A percentile compares a stretch with the other conserved stretches of the same genome.
Evolutionary conservation across 1,140 invertebrate genomes (phyloP).

Genomic region (Oreohelix idahoensis): DNA sequence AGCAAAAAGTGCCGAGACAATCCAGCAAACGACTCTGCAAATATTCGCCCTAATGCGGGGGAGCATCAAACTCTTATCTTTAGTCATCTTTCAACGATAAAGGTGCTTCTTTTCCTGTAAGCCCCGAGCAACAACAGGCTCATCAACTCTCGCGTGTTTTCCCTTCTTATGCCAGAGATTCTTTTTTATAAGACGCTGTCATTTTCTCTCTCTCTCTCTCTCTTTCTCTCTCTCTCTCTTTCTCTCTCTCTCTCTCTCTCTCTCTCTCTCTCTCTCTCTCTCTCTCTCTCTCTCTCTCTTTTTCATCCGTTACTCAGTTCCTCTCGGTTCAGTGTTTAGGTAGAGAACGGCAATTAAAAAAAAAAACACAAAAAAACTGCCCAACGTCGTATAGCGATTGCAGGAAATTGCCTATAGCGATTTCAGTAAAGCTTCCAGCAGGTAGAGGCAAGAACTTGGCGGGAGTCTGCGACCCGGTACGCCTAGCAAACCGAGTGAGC

Average conservation of each 20-base stretch:
- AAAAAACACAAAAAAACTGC: too few species aligned
- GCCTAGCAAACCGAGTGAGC: neutral
- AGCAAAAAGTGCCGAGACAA: constrained; percentile 14
- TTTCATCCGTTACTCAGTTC: too few species aligned
- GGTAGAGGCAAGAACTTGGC: neutral
- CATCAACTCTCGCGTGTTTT: too few species aligned
- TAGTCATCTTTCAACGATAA: neutral
- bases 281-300: neutral
- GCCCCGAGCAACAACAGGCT: neutral
- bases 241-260: neutral
- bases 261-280: neutral
- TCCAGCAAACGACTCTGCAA: neutral
- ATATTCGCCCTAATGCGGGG: neutral
- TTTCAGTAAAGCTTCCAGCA: neutral
- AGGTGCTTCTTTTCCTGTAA: neutral
- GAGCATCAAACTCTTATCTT: neutral
- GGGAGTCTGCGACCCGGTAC: neutral
- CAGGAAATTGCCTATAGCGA: neutral
- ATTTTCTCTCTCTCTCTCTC: neutral
- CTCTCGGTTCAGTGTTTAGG: too few species aligned
- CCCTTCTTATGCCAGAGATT: too few species aligned
- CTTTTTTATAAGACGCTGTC: too few species aligned
- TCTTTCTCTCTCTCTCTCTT: neutral
- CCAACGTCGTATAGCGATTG: neutral
- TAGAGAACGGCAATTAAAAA: too few species aligned